A percentile compares a stretch with the other conserved stretches of the same genome.
These are phyloP conservation scores for Phyllotis vaccarum DNA, from an alignment of 2,797 vertebrate species.

Conservation along the genomic window DNA sequence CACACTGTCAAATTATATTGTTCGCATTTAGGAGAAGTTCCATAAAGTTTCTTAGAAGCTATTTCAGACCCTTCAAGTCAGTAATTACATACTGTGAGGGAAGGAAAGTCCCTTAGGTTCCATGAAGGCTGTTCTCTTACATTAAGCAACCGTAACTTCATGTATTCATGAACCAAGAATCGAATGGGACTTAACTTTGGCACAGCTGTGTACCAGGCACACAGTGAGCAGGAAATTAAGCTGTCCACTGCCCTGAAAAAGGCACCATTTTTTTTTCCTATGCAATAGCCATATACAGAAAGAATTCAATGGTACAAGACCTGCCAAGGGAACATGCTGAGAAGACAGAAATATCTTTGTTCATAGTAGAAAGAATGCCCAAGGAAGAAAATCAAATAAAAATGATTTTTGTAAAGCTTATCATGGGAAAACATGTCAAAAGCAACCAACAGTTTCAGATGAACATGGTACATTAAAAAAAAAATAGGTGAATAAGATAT, in stretches of 20 bases:
- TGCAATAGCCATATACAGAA: fast-evolving
- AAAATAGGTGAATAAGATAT: neutral
- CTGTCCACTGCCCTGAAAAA: no score
- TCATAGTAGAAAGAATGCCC: fast-evolving
- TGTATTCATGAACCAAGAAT: neutral
- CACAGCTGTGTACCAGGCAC: fast-evolving
- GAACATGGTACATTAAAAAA: neutral
- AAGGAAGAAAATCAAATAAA: neutral
- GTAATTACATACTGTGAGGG: fast-evolving
- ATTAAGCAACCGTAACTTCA: neutral
- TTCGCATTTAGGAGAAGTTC: neutral
- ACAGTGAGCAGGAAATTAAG: fast-evolving
- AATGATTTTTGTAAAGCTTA: neutral
- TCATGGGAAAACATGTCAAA: neutral
- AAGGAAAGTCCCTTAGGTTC: neutral
- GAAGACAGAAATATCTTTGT: no score
- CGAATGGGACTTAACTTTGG: fast-evolving
- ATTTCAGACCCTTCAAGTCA: fast-evolving
- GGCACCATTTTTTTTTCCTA: fast-evolving
- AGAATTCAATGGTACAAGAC: fast-evolving
- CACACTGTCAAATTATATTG: neutral
- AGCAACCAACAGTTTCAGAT: neutral
- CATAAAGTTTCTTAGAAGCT: neutral
- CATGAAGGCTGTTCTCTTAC: neutral
- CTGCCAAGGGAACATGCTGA: neutral